Evolutionary conservation across 2,797 vertebrate species (phyloP), one percentile per base, ranked within the genome.

Genomic region (Enteromius anoplus): DNA sequence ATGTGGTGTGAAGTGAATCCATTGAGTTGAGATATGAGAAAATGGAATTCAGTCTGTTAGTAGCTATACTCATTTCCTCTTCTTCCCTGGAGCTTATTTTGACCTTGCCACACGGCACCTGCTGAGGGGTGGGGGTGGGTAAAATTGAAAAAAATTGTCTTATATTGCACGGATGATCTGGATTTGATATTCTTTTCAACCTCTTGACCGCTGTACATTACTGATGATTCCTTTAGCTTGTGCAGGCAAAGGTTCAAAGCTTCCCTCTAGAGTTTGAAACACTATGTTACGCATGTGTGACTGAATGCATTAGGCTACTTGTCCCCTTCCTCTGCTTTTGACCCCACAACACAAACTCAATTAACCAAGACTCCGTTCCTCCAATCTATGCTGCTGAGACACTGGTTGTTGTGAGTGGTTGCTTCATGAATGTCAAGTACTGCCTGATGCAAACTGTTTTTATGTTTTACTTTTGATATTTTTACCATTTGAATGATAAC

Each of bases 71-170:
- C 34, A 34, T 60, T 37, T 76, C 42, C 62, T 21, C 40, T 76
- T 5, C 51, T 60, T 62, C 51, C 78, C 79, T 53, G 47, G 37
- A 80, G 76, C 76, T 26, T 78, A 55, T 82, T 82, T 69, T 82
- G 80, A 82, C 84, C 84, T 85, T 85, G 79, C 29, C 23, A 47
- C 49, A 10, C 5, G 5, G 47, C 80, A 79, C 81, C 70, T 86
- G 42, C 40, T 68, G 42, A 80, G 70, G 4, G 23, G 32, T 51
- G 8, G 76, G 49, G 72, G 60, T 65, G 26, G 37, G 75, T 4
- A 3, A 64, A 76, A 75, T 64, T 62, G 4, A 15, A 68, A 23
- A 68, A 80, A 47, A 77, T 2, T 0, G 29, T 32, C 29, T 83
- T 47, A 58, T 45, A 58, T 49, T 75, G 42, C 49, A 34, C 29